Evolutionary conservation across 2,888 invertebrate species (phyloP).

Genomic region (Phasia obesa): DNA sequence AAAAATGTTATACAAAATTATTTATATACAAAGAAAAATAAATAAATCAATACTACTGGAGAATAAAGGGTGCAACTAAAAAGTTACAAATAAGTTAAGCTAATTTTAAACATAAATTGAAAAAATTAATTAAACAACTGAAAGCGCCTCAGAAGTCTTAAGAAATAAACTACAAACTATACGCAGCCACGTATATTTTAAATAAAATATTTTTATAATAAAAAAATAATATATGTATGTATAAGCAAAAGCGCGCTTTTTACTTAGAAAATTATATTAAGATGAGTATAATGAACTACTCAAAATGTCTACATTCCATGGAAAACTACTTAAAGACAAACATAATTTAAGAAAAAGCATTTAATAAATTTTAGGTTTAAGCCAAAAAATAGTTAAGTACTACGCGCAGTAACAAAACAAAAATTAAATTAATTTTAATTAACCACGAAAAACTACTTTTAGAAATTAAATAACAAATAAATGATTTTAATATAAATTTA

Average conservation of each 20-base stretch:
- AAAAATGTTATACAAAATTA: constrained; percentile 49
- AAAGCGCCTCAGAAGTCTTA: constrained; percentile 69
- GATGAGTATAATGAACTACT: not conserved
- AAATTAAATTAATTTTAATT: constrained; percentile 24
- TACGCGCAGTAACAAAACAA: constrained; percentile 57
- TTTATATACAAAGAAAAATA: constrained; percentile 43
- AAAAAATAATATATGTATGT: constrained; percentile 12
- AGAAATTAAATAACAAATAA: constrained; percentile 3
- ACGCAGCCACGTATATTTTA: constrained; percentile 60
- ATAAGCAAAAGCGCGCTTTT: constrained; percentile 70
- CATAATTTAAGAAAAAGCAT: not conserved
- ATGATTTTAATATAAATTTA: constrained; percentile 1
- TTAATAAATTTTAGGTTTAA: constrained; percentile 12
- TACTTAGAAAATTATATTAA: constrained; percentile 7
- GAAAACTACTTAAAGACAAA: constrained; percentile 43
- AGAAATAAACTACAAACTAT: constrained; percentile 40
- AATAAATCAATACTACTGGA: constrained; percentile 48
- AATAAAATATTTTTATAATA: constrained; percentile 10
- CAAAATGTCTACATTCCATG: constrained; percentile 50
- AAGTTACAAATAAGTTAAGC: constrained; percentile 52
- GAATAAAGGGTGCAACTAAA: constrained; percentile 50
- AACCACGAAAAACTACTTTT: not conserved
- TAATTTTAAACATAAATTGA: constrained; percentile 21
- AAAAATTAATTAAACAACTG: constrained; percentile 55
- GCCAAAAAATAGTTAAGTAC: constrained; percentile 30